Base-by-base conservation (phyloP, 92 coral and sea anemone species). In the Epizoanthus ramosus region DNA sequence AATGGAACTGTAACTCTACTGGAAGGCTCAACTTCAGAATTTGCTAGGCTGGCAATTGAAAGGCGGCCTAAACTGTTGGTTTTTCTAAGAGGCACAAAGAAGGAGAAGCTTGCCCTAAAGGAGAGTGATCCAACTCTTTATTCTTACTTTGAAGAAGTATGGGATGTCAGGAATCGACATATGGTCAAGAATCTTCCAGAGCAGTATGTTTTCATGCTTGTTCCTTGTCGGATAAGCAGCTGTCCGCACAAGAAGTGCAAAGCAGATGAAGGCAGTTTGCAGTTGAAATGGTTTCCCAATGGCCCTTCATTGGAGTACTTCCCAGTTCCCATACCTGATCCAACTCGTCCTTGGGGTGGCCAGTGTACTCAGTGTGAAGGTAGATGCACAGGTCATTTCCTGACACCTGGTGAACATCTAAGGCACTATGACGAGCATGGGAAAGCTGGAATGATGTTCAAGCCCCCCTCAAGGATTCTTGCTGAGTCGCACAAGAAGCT, bases 131-230 rank as follows among this genome's bases (percentile, higher is more conserved):
- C 87, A 21, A 66, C 75, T 4, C 82, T 52, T 1, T 84, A 84
- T 56, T 12, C 58, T 59, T 74, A 84, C 21, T 84, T 84, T 61
- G 74, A 84, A 73, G 63, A 74, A 43, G 75, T 84, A 68, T 84
- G 83, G 83, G 8, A 74, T 41, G 75, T 84, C 1, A 74, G 83
- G n/a, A 84, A 74, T 66, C 14, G 23, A 35, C 83, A 74, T 63
- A 57, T 73, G 73, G 73, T 75, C 4, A 74, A 63, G 75, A 65
- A 84, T 60, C 65, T 73, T 6, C 83, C 83, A 0, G 83, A 59
- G 50, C 83, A 74, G 25, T 84, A 84, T 84, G 87, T 84, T 18
- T 84, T 84, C 69, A 74, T 84, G 83, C 83, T 84, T 74, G 57
- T 57, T 23, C 80, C 80, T 59, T 74, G 87, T 14, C 60, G 24